Evolutionary conservation across 1,140 invertebrate species (phyloP), one percentile per base, ranked within the genome.

Genomic region (Panagrolaimus sp.): DNA sequence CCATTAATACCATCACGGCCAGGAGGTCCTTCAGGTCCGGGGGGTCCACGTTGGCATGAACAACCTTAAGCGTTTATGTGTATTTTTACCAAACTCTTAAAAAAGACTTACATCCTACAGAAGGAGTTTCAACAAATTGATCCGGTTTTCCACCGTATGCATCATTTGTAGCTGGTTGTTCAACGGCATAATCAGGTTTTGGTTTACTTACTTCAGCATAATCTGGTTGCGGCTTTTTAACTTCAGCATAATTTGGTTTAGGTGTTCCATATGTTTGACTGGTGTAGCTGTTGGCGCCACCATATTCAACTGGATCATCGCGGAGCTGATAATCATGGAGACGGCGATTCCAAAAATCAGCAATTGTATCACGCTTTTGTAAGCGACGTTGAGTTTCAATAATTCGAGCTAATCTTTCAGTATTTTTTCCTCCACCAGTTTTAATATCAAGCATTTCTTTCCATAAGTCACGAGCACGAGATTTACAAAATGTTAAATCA

Each of bases 41-140:
- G 76, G 1, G 66, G 63, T 23, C 76, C 77, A 43, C 77, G 74
- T 62, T 77, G 74, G 44, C 77, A 78, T 1, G 77, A 67, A 65
- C 77, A 78, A 27, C 51, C 51, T 57, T 20, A 57, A 57, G 20
- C 9, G 13, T n/a, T 14, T 44, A 7, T 2, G n/a, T 27, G 7
- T 4, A 38, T 38, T 38, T 38, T 38, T 16, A 42, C 2, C 62
- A 63, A 27, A n/a, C n/a, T n/a, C n/a, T n/a, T n/a, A n/a, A n/a
- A n/a, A n/a, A 63, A 63, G 38, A 63, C 62, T 27, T 16, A 67
- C 77, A 78, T 43, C 76, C 74, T 11, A 72, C 79, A 14, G 77
- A 76, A 8, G 74, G 76, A n/a, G 75, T 76, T 45, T 77, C 74
- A 23, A 77, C 77, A 51, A 77, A 78, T 61, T 77, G 75, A 62